phyloP scores from a whole-genome alignment of 2,113 vertebrate species.

The Motacilla tschutschensis region DNA sequence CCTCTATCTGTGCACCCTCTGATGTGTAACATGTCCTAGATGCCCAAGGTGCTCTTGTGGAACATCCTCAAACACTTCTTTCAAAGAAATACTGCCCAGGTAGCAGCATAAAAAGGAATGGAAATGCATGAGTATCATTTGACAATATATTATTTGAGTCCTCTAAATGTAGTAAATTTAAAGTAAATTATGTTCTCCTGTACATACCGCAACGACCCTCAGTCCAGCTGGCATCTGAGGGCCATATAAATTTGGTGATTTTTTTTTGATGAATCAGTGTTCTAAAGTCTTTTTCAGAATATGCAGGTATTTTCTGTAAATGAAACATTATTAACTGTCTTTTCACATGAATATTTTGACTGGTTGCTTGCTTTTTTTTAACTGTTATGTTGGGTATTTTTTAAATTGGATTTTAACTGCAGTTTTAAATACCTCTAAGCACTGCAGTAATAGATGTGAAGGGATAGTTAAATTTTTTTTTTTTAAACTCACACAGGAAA shows the following conservation, averaged over 20 bases:
- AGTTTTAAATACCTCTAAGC: background rate
- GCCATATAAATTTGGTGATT: background rate
- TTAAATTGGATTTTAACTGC: background rate
- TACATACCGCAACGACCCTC: background rate
- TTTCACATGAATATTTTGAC: background rate
- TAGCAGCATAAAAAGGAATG: background rate
- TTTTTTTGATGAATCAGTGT: background rate
- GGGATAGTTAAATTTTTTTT: background rate
- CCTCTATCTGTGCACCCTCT: background rate
- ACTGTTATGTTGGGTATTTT: background rate
- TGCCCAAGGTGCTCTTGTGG: background rate
- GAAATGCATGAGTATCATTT: background rate
- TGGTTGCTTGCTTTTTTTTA: background rate
- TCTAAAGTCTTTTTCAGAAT: background rate
- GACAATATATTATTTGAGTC: background rate
- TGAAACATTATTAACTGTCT: background rate
- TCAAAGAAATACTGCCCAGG: background rate
- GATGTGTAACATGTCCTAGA: background rate
- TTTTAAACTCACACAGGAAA: background rate
- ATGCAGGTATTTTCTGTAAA: background rate
- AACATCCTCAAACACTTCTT: background rate
- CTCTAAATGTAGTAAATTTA: background rate
- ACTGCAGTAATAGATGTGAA: background rate
- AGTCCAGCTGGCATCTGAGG: background rate
- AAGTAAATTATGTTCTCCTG: background rate